Conservation (phyloP, 2,797 vertebrate species). For the Microchirus variegatus region DNA sequence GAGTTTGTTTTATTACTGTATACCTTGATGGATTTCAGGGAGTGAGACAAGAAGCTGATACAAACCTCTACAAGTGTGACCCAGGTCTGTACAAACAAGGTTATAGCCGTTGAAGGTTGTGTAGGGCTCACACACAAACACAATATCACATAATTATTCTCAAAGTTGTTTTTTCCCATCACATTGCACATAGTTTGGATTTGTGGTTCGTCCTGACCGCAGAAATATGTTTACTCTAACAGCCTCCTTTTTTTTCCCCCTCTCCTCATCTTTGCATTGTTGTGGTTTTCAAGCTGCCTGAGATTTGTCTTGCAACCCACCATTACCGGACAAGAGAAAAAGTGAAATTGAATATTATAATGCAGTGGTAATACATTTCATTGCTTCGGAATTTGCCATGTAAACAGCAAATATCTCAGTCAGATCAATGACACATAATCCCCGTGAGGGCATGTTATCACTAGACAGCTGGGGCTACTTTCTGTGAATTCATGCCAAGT, state of each 20-base stretch:
- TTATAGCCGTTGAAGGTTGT: constrained; percentile 28
- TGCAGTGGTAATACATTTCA: constrained; percentile 30
- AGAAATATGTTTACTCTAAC: constrained; percentile 53
- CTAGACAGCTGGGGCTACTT: constrained; percentile 10
- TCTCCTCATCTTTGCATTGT: constrained; percentile 33
- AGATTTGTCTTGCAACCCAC: constrained; percentile 19
- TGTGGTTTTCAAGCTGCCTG: constrained; percentile 48
- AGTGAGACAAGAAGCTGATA: constrained; percentile 32
- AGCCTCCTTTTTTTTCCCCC: constrained; percentile 25
- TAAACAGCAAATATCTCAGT: constrained; percentile 52
- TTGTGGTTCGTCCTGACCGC: constrained; percentile 45
- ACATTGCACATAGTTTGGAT: constrained; percentile 40
- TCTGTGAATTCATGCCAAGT: constrained; percentile 17
- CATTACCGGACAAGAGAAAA: constrained; percentile 28
- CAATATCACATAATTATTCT: constrained; percentile 46
- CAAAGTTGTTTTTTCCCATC: constrained; percentile 25
- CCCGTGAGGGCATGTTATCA: constrained; percentile 40
- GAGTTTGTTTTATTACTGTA: constrained; percentile 57
- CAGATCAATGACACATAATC: constrained; percentile 40
- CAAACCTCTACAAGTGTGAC: constrained; percentile 23
- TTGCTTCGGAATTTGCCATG: constrained; percentile 37
- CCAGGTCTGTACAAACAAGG: constrained; percentile 16
- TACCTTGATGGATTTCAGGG: too few species aligned
- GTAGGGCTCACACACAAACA: constrained; percentile 31
- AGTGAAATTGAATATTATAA: constrained; percentile 50